Base-by-base conservation (phyloP, 2,113 vertebrate genomes). In the Pluvianellus socialis region DNA sequence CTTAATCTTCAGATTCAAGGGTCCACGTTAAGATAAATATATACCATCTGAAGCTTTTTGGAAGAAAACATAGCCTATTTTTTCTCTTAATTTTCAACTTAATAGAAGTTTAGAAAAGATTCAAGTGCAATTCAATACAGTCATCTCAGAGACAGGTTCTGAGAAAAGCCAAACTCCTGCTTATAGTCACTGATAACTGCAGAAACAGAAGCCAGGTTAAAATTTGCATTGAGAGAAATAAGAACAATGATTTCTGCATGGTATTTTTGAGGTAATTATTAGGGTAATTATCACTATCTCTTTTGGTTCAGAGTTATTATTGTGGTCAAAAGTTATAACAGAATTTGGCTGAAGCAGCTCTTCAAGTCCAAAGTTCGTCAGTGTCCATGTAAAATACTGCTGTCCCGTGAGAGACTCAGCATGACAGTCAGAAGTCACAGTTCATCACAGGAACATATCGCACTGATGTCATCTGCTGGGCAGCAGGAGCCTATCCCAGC, bases 401-500 rank as follows among this genome's bases (percentile, higher is more conserved):
- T 87, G 79, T 63, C 91, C 62, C 6, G 0, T 42, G 65, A 79
- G 71, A 88, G 33, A 27, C 45, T 27, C 23, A 1, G 23, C 0
- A 0, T 84, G 77, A 72, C 79, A 77, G 52, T 92, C 90, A 45
- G 72, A 49, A 95, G 67, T 73, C 90, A 68, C 74, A 86, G 91
- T 33, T 90, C 92, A 88, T 77, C 66, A 50, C 63, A 84, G 75
- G 56, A 97, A 88, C 87, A 72, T 18, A 81, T 83, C 30, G 0
- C 40, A 49, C 65, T 95, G 86, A 95, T 94, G 71, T 97, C 89
- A 95, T 91, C 66, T 86, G 40, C 73, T 84, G 86, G 89, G 87
- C 77, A 90, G 66, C 77, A 75, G 85, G 55, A 94, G 33, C 55
- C 65, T 73, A 71, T 92, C 84, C 68, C 77, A 91, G 72, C 84